Percentiles rank a stretch among this genome's conserved stretches.
Conservation (phyloP, 2,113 vertebrate genomes). For the Oryctolagus cuniculus region DNA sequence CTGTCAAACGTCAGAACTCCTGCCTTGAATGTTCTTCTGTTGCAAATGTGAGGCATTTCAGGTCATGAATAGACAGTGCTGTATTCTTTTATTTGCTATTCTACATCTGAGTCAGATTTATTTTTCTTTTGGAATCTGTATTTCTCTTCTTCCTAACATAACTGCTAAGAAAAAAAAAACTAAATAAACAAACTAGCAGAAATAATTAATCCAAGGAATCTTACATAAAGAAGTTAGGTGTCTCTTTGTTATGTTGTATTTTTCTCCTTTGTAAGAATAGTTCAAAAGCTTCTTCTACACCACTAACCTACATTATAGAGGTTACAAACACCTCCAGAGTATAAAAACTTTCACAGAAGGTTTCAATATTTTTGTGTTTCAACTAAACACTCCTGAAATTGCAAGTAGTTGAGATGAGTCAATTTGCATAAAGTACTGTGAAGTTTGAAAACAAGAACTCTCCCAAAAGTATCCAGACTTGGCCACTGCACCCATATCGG, state of each 20-base stretch:
- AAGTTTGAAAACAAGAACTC: not conserved
- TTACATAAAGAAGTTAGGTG: not conserved
- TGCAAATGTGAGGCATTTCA: constrained; percentile 57
- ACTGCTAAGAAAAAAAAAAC: not conserved
- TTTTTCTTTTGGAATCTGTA: not conserved
- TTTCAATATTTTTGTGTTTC: not conserved
- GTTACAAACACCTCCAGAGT: not conserved
- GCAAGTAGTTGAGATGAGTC: not conserved
- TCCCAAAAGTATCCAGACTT: not conserved
- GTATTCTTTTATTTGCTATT: constrained; percentile 8
- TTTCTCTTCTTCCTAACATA: constrained; percentile 7
- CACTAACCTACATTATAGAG: not conserved
- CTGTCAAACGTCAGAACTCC: constrained; percentile 64
- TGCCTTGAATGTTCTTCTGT: not conserved
- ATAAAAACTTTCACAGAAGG: constrained; percentile 16
- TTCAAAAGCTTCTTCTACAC: not conserved
- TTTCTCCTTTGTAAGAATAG: not conserved
- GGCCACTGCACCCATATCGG: no score
- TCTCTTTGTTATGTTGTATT: not conserved
- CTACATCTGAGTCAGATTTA: not conserved
- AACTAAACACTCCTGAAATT: not conserved
- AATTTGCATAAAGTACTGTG: not conserved
- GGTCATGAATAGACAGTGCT: not conserved
- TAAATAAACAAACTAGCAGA: constrained; percentile 28
- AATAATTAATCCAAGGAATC: not conserved